These are phyloP conservation scores for Toxotes chatareus DNA, from an alignment of 2,113 vertebrate genomes.

Conservation along the genomic window DNA sequence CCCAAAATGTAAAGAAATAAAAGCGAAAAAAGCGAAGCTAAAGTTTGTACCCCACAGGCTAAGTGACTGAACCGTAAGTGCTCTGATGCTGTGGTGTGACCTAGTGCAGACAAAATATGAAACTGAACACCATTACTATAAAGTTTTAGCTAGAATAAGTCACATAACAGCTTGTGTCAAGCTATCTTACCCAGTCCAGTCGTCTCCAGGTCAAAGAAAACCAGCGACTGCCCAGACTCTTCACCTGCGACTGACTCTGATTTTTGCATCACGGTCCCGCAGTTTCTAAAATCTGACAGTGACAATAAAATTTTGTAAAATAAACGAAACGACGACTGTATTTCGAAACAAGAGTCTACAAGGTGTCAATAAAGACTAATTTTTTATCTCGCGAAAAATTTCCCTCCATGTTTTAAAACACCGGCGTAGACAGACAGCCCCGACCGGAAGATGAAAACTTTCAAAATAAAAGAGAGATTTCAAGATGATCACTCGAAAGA, in stretches of 20 bases:
- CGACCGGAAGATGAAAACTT: background rate
- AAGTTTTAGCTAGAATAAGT: no score
- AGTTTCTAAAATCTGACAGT: no score
- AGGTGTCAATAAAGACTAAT: background rate
- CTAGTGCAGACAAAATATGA: no score
- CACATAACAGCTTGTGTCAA: background rate
- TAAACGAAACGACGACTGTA: background rate
- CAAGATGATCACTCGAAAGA: background rate
- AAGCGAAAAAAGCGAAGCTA: background rate
- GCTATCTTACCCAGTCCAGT: slow-evolving; percentile 76
- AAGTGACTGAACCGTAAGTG: background rate
- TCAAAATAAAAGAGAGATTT: slow-evolving; percentile 35
- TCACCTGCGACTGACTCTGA: fast-evolving
- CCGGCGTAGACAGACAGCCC: background rate
- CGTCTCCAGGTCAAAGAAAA: slow-evolving; percentile 85
- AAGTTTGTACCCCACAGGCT: no score
- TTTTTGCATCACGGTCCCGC: slow-evolving; percentile 33
- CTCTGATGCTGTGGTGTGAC: background rate
- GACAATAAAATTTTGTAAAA: background rate
- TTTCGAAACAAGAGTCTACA: no score
- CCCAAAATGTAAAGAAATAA: background rate
- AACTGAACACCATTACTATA: background rate
- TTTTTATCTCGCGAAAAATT: background rate
- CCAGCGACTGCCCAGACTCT: slow-evolving; percentile 39
- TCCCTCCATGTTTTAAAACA: slow-evolving; percentile 7